These are phyloP conservation scores for Coelogynopora nodosa DNA, from an alignment of 2,888 invertebrate genomes.

Conservation along the genomic window DNA sequence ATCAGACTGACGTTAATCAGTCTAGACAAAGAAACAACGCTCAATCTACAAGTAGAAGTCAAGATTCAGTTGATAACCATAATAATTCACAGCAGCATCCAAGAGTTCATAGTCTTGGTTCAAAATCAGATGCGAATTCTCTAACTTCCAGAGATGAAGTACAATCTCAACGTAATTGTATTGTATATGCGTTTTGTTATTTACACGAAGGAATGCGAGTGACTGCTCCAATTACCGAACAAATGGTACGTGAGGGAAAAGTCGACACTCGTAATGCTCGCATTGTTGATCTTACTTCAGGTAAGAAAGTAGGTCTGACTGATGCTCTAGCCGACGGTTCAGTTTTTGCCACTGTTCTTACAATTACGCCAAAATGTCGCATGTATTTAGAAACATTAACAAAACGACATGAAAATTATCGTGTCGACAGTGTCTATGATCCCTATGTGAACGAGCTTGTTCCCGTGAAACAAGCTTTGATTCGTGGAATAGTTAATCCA, in stretches of 20 bases:
- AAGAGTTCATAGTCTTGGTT: background rate
- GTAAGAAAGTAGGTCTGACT: constrained; percentile 75
- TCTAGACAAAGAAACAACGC: no score
- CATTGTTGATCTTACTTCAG: constrained; percentile 77
- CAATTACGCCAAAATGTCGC: constrained; percentile 19
- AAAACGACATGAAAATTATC: constrained; percentile 41
- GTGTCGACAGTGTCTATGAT: constrained; percentile 44
- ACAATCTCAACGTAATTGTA: constrained; percentile 32
- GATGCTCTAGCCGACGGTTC: constrained; percentile 74
- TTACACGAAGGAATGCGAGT: constrained; percentile 22
- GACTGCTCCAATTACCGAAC: constrained; percentile 38
- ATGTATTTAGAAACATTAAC: constrained; percentile 42
- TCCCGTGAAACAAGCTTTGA: constrained; percentile 76
- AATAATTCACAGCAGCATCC: background rate
- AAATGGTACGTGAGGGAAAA: constrained; percentile 39
- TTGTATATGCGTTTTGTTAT: constrained; percentile 38
- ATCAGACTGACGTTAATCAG: background rate
- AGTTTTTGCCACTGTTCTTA: constrained; percentile 46
- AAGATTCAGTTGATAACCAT: background rate
- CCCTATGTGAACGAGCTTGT: constrained; percentile 63
- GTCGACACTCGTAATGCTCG: constrained; percentile 53
- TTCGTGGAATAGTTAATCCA: constrained; percentile 70
- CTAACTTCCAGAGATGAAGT: constrained; percentile 18
- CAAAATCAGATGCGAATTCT: background rate
- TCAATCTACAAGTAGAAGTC: background rate